These are phyloP conservation scores for Palaemon carinicauda DNA, from an alignment of 1,140 invertebrate genomes.

Conservation along the genomic window DNA sequence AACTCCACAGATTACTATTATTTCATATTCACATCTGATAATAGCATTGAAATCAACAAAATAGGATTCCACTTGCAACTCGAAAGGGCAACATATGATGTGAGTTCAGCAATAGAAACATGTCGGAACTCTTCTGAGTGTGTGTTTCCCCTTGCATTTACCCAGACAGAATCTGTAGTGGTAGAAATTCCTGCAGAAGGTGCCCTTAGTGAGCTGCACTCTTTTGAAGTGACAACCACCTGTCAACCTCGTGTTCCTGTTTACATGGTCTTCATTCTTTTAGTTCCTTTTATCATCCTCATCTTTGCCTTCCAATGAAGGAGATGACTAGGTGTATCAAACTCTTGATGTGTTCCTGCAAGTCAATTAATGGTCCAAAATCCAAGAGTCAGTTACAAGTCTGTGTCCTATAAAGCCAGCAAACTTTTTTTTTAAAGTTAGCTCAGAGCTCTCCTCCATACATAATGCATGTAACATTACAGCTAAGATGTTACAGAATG, in stretches of 20 bases:
- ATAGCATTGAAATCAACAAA: slow-evolving; percentile 42
- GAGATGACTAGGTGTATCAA: not conserved
- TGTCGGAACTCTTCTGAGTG: slow-evolving; percentile 50
- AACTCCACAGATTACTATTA: slow-evolving; percentile 53
- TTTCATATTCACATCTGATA: slow-evolving; percentile 57
- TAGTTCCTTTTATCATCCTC: slow-evolving; percentile 56
- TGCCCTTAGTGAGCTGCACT: not conserved
- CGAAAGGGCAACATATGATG: slow-evolving; percentile 42
- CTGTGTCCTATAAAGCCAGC: no score
- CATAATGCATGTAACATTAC: no score
- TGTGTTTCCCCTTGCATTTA: slow-evolving; percentile 50
- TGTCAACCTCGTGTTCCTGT: slow-evolving; percentile 55
- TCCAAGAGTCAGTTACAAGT: not conserved
- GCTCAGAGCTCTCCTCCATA: no score
- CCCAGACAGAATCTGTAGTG: slow-evolving; percentile 50
- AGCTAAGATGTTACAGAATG: no score
- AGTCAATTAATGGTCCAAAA: not conserved
- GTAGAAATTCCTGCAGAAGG: slow-evolving; percentile 43
- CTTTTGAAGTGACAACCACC: slow-evolving; percentile 50
- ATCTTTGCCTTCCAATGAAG: slow-evolving; percentile 55
- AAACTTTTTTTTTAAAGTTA: no score
- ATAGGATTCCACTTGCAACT: slow-evolving; percentile 43
- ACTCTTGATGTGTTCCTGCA: not conserved
- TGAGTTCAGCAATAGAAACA: slow-evolving; percentile 14
- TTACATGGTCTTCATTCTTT: slow-evolving; percentile 53